These are phyloP conservation scores for Molanna angustata DNA, from an alignment of 2,888 invertebrate species.

Conservation along the genomic window DNA sequence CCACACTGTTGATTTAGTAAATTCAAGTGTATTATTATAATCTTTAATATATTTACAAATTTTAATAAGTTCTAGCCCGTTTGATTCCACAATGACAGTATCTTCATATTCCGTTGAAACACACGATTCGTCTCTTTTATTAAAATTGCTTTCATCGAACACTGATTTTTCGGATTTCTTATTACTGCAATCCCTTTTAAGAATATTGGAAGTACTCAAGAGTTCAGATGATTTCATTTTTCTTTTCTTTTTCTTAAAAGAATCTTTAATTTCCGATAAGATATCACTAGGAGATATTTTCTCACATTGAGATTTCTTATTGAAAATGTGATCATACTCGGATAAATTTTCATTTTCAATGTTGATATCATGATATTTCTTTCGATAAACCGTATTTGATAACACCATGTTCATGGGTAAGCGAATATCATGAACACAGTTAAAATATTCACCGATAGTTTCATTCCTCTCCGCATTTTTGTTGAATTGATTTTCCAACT, in stretches of 20 bases:
- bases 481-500: too few species aligned
- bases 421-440: background rate
- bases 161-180: too few species aligned
- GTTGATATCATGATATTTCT: background rate
- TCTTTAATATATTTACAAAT: slow-evolving; percentile 7
- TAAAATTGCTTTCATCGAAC: too few species aligned
- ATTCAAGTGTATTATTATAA: slow-evolving; percentile 13
- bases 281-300: background rate
- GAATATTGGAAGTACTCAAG: too few species aligned
- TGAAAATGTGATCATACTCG: slow-evolving; percentile 13
- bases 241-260: slow-evolving; percentile 1
- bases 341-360: slow-evolving; percentile 11
- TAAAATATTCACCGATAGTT: background rate
- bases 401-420: slow-evolving; percentile 17
- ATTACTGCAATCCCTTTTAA: too few species aligned
- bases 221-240: too few species aligned
- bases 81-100: slow-evolving; percentile 6
- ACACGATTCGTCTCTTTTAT: too few species aligned
- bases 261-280: background rate
- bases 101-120: too few species aligned
- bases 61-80: slow-evolving; percentile 14
- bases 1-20: slow-evolving; percentile 6
- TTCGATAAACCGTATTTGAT: slow-evolving; percentile 14
- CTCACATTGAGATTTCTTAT: slow-evolving; percentile 2
- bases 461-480: too few species aligned